phyloP scores from a whole-genome alignment of 2,113 vertebrate genomes.

The Fukomys damarensis region DNA sequence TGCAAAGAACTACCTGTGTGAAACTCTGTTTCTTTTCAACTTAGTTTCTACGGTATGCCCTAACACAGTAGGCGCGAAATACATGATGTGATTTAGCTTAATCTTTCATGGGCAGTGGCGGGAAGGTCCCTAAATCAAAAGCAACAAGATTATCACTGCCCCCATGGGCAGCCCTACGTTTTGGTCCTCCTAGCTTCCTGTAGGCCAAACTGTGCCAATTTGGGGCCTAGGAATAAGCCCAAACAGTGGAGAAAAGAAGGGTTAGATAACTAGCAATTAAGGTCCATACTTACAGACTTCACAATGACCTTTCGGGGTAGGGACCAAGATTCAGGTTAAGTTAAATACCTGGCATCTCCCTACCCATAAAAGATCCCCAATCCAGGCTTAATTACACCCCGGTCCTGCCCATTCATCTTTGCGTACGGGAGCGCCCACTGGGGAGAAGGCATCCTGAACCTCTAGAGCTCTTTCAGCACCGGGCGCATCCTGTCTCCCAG shows the following conservation, averaged over 20 bases:
- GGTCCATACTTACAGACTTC: background rate
- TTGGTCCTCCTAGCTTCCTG: background rate
- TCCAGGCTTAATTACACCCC: background rate
- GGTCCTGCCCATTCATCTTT: constrained; percentile 49
- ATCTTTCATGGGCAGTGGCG: background rate
- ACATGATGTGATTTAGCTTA: background rate
- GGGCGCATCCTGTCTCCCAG: fast-evolving
- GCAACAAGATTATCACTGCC: background rate
- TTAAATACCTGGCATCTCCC: background rate
- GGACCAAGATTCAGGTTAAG: background rate
- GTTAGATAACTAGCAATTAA: background rate
- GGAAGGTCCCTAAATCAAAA: background rate
- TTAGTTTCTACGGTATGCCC: background rate
- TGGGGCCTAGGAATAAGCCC: background rate
- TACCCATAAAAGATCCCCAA: fast-evolving
- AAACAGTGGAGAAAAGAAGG: background rate
- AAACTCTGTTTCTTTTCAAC: background rate
- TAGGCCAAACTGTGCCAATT: background rate
- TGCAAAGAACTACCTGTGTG: background rate
- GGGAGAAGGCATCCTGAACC: background rate
- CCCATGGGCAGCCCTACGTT: background rate
- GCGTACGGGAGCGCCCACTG: background rate
- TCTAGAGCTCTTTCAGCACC: background rate
- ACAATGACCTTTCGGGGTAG: background rate
- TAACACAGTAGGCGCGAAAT: background rate